Conservation (phyloP, 1,140 invertebrate genomes). For the Pantala flavescens region DNA sequence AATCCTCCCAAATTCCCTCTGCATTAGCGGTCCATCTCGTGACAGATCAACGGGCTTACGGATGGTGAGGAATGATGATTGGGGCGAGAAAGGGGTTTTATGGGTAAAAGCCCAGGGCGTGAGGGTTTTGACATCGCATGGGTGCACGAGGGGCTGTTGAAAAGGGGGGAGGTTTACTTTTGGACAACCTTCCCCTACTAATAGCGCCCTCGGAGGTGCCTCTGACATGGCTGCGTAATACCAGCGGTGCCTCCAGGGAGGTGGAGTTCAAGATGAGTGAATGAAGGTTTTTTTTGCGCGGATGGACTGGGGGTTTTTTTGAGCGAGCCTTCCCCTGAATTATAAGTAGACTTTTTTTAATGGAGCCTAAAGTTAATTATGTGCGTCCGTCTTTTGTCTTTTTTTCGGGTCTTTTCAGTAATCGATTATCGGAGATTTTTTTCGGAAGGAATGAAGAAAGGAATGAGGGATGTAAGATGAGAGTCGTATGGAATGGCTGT, state of each 20-base stretch:
- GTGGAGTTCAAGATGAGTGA: not conserved
- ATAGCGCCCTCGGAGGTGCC: not conserved
- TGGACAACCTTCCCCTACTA: not conserved
- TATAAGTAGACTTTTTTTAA: not conserved
- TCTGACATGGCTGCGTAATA: not conserved
- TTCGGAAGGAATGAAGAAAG: no score
- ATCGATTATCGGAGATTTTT: no score
- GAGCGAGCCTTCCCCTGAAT: not conserved
- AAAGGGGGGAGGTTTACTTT: not conserved
- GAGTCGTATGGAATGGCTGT: no score
- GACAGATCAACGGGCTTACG: not conserved
- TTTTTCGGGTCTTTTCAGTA: no score
- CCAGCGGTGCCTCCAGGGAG: not conserved
- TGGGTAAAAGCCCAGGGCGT: not conserved
- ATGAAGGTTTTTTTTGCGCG: not conserved
- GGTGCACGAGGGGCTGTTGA: not conserved
- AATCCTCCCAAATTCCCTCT: not conserved
- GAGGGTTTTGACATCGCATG: not conserved
- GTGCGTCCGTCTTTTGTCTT: no score
- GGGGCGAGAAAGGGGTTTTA: not conserved
- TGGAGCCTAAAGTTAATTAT: no score
- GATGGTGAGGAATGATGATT: not conserved
- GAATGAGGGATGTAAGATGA: no score
- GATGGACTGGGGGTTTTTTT: not conserved
- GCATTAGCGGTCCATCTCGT: conserved; percentile 2